Conservation (phyloP, 2,797 vertebrate species). For the Eulemur mongoz region DNA sequence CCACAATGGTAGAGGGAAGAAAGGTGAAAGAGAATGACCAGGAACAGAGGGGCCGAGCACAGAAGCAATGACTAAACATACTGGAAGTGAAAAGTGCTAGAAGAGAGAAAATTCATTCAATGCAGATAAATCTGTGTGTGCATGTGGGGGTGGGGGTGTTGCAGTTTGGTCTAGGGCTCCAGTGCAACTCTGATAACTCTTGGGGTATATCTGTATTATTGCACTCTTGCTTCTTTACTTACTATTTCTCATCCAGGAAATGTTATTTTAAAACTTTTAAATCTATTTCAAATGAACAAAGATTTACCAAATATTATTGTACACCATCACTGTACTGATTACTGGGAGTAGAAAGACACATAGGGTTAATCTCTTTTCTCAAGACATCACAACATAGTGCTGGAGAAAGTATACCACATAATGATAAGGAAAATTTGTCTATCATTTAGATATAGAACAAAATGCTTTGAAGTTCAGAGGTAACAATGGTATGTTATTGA, state of each 20-base stretch:
- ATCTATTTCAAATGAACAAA: not conserved
- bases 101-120: not conserved
- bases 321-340: not conserved
- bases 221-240: not conserved
- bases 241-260: not conserved
- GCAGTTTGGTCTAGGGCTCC: not conserved
- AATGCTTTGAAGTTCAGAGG: not conserved
- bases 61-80: not conserved
- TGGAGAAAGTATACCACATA: not conserved
- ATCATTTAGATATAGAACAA: not conserved
- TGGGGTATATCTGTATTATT: not conserved
- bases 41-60: not conserved
- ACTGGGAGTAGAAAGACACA: not conserved
- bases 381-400: not conserved
- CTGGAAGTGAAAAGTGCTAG: not conserved
- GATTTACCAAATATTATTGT: not conserved
- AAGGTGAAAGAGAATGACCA: not conserved
- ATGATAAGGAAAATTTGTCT: not conserved
- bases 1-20: not conserved
- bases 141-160: not conserved
- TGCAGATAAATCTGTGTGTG: not conserved
- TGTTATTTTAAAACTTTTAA: not conserved
- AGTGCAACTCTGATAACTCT: not conserved
- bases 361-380: not conserved
- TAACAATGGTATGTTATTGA: not conserved